Evolutionary conservation across 2,113 vertebrate species (phyloP).

Genomic region (Poicephalus meyeri): DNA sequence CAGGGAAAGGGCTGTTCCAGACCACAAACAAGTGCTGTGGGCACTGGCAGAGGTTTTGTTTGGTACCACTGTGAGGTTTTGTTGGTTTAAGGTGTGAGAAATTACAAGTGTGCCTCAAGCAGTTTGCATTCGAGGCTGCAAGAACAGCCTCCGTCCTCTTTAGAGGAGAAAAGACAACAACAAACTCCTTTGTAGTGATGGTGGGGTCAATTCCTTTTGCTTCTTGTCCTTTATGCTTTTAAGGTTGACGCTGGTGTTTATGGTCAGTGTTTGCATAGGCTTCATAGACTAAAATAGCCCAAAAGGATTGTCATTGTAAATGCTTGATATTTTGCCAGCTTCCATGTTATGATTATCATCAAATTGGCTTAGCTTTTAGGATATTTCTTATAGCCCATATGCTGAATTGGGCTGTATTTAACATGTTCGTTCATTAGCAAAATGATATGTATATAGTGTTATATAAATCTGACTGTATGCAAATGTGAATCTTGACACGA

Average conservation of each 20-base stretch:
- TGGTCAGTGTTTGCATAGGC: neutral
- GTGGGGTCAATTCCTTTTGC: neutral
- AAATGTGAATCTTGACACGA: neutral
- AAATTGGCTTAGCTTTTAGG: neutral
- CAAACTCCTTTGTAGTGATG: neutral
- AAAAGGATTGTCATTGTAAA: neutral
- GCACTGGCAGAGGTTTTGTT: neutral
- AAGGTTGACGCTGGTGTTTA: neutral
- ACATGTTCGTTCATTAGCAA: neutral
- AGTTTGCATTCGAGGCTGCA: neutral
- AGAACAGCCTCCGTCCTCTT: neutral
- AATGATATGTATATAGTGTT: neutral
- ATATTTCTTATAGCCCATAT: accelerated
- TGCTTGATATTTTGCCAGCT: neutral
- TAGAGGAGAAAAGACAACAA: neutral
- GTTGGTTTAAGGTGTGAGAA: neutral
- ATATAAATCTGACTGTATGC: accelerated
- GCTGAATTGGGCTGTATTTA: neutral
- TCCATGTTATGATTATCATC: neutral
- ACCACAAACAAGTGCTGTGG: neutral
- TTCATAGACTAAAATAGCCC: neutral
- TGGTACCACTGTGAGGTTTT: neutral
- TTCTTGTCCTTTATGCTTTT: neutral
- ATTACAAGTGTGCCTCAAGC: neutral
- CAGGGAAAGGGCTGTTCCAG: neutral